A percentile compares a stretch with the other conserved stretches of the same genome.
These are phyloP conservation scores for Aspidiotus destructor DNA, from an alignment of 2,888 invertebrate genomes.

Conservation along the genomic window DNA sequence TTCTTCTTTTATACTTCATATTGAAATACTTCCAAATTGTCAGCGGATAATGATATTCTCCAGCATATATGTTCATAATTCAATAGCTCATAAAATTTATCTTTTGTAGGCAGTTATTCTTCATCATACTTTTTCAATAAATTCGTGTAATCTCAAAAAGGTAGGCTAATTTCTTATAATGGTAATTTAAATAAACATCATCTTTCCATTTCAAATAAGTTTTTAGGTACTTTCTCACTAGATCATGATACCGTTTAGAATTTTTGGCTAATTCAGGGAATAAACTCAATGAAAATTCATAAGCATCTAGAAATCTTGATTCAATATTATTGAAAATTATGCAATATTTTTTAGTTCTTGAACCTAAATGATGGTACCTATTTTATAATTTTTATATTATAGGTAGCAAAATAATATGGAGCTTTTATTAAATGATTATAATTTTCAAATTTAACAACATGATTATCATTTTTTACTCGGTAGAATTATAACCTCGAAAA, in stretches of 20 bases:
- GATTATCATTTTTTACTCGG: conserved; percentile 1
- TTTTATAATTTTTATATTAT: conserved; percentile 6
- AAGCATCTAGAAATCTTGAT: conserved; percentile 2
- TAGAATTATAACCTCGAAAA: conserved; percentile 9
- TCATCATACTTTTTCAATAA: conserved; percentile 7
- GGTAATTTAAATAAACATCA: conserved; percentile 13
- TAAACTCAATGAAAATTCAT: neutral
- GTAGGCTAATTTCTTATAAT: neutral
- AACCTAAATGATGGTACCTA: neutral
- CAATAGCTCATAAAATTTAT: conserved; percentile 20
- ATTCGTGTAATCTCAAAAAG: conserved; percentile 9
- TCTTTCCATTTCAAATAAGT: neutral
- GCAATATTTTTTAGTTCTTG: neutral
- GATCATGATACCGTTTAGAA: neutral
- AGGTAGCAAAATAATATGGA: conserved; percentile 9
- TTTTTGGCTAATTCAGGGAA: conserved; percentile 4
- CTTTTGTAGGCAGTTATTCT: conserved; percentile 10
- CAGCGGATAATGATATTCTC: neutral
- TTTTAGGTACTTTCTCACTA: neutral
- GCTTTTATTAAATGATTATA: no score
- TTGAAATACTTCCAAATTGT: neutral
- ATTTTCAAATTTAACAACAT: conserved; percentile 18
- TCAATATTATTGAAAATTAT: conserved; percentile 9
- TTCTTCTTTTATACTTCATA: conserved; percentile 6
- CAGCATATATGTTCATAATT: conserved; percentile 16